Base-by-base conservation (phyloP, 1,140 invertebrate species). In the Drosophila oshimai region DNA sequence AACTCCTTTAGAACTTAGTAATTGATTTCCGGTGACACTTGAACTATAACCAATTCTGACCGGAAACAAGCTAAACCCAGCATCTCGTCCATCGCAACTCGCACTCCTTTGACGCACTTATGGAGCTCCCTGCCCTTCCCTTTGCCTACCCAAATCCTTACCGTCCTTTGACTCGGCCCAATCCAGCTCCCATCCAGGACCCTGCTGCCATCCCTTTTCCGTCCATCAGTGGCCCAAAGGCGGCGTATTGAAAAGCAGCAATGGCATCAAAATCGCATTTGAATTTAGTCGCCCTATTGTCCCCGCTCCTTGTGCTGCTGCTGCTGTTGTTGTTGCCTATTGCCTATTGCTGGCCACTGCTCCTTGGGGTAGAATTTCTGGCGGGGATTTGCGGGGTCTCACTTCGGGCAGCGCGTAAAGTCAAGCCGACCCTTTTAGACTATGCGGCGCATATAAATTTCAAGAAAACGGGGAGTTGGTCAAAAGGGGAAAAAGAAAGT, bases 181-280 rank as follows among this genome's bases (percentile, higher is more conserved):
- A 61, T 62, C 28, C 34, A 29, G 50, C 55, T 57, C 58, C 54
- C 67, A 50, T 61, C 34, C 58, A 15, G 18, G 41, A 7, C 53
- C 39, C 33, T 20, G 33, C 33, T 20, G 28, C 41, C 28, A 37
- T 34, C 39, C 33, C 39, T 39, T 36, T 34, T 29, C 33, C 39
- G 33, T 36, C 29, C 47, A 31, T 50, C 55, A 15, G 54, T 50
- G 34, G 46, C 50, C 49, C 44, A 42, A 72, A 26, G 68, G 31
- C 51, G 75, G 67, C 54, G 71, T 89, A 89, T 89, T 80, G 86
- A 89, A 75, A 86, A 78, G 55, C 60, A 62, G 73, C 67, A 78
- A 87, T 87, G 72, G 84, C 86, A 84, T 79, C 78, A 89, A 89
- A 89, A 84, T 89, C 86, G 86, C 86, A 89, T 89, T 89, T 89